Base-by-base conservation (phyloP, 2,888 invertebrate species). In the Pimpla rufipes region DNA sequence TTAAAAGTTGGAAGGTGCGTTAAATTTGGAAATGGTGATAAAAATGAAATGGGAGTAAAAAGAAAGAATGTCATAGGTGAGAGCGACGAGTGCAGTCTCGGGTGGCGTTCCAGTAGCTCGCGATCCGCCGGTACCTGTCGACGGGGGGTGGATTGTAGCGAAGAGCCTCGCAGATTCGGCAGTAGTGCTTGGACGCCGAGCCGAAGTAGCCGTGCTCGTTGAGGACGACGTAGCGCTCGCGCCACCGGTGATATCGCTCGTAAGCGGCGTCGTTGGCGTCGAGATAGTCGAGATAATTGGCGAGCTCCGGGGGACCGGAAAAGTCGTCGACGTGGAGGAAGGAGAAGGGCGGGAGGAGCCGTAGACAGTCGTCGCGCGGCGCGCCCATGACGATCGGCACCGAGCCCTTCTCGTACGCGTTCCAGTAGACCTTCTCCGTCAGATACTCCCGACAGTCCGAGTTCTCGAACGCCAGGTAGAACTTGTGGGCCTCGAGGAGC, bases 171-270 rank as follows among this genome's bases (percentile, higher is more conserved):
- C 96, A 96, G 8, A 96, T 89, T 75, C 96, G 94, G 88, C 96
- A 96, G 82, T 95, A 95, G 88, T 96, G 96, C 71, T 91, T 93
- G 0, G 96, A 95, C 10, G 91, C 91, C 0, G 95, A 94, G 13
- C 95, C 94, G 87, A 96, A 96, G 89, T 96, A 96, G 0, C 96
- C 96, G 88, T 96, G 96, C 88, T 96, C 96, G 86, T 96, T 96
- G 0, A 94, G 71, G 0, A 96, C 93, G 79, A 93, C 88, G 88
- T 95, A 96, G 79, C 94, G 79, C 23, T 91, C 93, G 79, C 96
- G 94, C 96, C 96, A 96, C 70, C 91, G 87, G 84, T 96, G 96
- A 86, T 94, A 95, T 0, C 90, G 88, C 0, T 93, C 87, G 85
- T 93, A 94, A 18, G 94, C 93, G 0, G 89, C 91, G 7, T 91